These are phyloP conservation scores for Anisognathus igniventris DNA, from an alignment of 2,797 vertebrate species.

Conservation along the genomic window DNA sequence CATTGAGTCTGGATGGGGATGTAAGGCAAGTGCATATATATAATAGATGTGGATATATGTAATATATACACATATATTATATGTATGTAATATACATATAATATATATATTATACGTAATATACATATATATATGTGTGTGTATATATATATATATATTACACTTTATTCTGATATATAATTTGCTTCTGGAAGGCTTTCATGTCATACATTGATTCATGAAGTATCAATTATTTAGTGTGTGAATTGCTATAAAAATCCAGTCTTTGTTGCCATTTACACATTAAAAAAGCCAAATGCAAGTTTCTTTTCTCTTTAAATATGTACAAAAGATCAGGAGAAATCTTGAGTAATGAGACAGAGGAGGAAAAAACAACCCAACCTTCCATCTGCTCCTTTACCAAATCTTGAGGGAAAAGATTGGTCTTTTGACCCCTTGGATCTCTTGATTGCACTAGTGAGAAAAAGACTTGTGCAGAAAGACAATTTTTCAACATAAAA, in stretches of 20 bases:
- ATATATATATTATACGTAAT: no score
- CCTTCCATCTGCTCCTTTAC: background rate
- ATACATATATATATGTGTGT: no score
- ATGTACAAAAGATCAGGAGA: background rate
- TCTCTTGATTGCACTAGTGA: background rate
- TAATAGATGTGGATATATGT: background rate
- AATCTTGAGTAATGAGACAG: background rate
- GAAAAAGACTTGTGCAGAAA: background rate
- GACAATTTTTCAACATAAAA: background rate
- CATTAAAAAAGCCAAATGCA: background rate
- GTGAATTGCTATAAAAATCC: background rate
- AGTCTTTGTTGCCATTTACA: background rate
- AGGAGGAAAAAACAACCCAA: background rate
- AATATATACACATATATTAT: no score
- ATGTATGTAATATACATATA: no score
- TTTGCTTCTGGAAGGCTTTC: background rate
- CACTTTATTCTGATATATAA: background rate
- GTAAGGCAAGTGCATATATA: background rate
- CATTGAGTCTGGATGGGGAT: background rate
- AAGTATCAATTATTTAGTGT: constrained; percentile 31
- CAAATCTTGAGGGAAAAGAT: background rate
- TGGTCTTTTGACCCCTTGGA: background rate
- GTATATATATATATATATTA: background rate
- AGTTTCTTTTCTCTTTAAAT: background rate
- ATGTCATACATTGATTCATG: background rate